Percentiles rank a stretch among this genome's conserved stretches.
Conservation (phyloP, 1,140 invertebrate species). For the Calephelis virginiensis region DNA sequence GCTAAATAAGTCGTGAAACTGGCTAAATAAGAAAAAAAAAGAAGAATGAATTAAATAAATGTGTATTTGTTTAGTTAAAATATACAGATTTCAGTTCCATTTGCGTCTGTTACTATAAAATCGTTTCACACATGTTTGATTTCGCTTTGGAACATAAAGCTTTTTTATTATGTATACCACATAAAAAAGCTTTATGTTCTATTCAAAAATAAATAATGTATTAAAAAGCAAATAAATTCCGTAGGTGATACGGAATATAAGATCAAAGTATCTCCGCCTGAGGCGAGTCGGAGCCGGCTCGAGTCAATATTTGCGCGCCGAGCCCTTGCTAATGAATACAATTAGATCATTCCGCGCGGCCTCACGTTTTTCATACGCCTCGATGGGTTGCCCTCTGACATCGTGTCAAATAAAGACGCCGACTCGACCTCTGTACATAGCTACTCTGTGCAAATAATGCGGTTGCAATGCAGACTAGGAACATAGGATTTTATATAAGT, state of each 20-base stretch:
- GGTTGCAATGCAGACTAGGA: conserved; percentile 23
- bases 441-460: conserved; percentile 42
- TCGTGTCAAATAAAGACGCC: conserved; percentile 57
- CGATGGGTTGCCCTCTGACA: conserved; percentile 51
- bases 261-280: conserved; percentile 39
- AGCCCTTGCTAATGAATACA: conserved; percentile 74
- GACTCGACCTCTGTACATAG: conserved; percentile 44
- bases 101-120: too few species aligned
- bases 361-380: conserved; percentile 73
- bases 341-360: conserved; percentile 77
- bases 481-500: not conserved
- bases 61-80: too few species aligned
- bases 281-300: conserved; percentile 43
- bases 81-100: too few species aligned
- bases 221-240: conserved; percentile 12
- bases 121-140: too few species aligned
- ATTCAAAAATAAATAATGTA: conserved; percentile 19
- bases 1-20: too few species aligned
- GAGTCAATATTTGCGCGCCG: conserved; percentile 72
- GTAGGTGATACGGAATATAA: conserved; percentile 19
- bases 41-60: too few species aligned
- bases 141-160: too few species aligned
- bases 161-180: too few species aligned
- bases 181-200: too few species aligned
- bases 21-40: too few species aligned